Conservation (phyloP, 2,888 invertebrate species). For the Lepidocyrtinus sp. region DNA sequence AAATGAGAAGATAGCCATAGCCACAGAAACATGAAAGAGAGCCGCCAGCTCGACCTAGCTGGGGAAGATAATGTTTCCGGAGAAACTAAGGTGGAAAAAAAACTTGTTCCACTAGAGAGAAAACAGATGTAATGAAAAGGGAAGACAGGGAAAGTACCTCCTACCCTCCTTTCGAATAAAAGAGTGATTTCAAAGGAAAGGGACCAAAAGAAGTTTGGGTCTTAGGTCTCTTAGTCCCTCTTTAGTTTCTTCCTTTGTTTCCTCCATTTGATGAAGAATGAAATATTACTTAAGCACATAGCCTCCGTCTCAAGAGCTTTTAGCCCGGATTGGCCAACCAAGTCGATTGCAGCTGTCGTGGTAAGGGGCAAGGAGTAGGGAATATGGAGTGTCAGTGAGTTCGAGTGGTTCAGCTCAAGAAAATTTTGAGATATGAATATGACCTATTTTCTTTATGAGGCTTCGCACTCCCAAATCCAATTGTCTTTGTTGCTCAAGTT, state of each 20-base stretch:
- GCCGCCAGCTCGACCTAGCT: not conserved
- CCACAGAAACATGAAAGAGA: constrained; percentile 1
- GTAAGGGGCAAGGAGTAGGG: not conserved
- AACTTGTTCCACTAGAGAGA: not conserved
- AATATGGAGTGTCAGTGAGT: no score
- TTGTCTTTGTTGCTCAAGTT: not conserved
- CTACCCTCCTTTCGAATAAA: not conserved
- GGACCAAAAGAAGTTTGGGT: no score
- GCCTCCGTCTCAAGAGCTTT: not conserved
- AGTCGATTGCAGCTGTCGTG: not conserved
- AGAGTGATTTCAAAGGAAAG: no score
- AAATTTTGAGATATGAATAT: no score
- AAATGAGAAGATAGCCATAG: constrained; percentile 24
- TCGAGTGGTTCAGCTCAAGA: no score
- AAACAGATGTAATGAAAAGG: not conserved
- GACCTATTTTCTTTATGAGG: not conserved
- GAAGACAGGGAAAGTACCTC: not conserved
- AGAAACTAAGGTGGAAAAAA: no score
- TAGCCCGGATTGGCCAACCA: not conserved
- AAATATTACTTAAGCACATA: not conserved
- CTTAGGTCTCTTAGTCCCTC: no score
- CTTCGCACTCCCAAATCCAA: not conserved
- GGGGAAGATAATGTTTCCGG: no score
- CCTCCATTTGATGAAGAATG: not conserved
- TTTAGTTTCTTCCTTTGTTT: no score